Evolutionary conservation across 2,797 vertebrate genomes (phyloP).

Genomic region (Smutsia temminckii): DNA sequence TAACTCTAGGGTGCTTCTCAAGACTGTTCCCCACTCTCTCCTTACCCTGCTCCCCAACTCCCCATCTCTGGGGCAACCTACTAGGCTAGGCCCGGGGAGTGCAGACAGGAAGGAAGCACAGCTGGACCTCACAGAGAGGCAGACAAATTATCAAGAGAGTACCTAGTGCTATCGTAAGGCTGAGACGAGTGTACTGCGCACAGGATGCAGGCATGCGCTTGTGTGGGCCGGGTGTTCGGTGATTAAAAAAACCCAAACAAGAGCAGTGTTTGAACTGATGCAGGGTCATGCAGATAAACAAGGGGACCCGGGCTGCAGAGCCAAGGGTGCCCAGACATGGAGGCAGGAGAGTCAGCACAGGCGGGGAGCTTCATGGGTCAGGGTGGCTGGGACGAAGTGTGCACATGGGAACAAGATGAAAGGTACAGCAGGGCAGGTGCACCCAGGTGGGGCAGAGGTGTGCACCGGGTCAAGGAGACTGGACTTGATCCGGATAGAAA

Average conservation of each 20-base stretch:
- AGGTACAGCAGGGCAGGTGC: neutral
- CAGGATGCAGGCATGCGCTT: neutral
- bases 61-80: neutral
- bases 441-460: too few species aligned
- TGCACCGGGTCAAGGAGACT: neutral
- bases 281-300: neutral
- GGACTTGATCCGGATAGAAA: neutral
- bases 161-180: accelerated
- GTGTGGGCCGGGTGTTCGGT: neutral
- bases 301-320: neutral
- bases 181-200: neutral
- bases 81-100: neutral
- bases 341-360: neutral
- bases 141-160: neutral
- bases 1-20: neutral
- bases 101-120: neutral
- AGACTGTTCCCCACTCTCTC: neutral
- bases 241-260: neutral
- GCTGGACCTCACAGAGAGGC: neutral
- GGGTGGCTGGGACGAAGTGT: neutral
- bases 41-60: neutral
- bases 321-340: neutral
- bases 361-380: too few species aligned
- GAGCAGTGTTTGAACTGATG: neutral
- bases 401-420: neutral